phyloP scores from a whole-genome alignment of 2,888 invertebrate species.

The Mesorhabditis belari region DNA sequence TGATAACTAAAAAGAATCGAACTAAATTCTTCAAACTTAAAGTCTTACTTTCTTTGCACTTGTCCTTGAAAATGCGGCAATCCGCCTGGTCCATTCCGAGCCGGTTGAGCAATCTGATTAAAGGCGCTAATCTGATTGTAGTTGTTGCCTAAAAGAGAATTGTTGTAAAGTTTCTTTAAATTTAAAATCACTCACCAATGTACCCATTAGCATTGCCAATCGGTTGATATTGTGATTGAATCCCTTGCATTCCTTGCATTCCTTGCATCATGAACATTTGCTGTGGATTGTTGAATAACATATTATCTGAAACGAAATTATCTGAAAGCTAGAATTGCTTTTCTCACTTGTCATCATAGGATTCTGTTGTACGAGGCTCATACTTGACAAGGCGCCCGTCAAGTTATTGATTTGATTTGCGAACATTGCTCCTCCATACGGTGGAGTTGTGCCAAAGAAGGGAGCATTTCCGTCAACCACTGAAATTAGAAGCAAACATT shows the following conservation, averaged over 20 bases:
- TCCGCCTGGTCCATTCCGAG: no score
- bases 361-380: neutral
- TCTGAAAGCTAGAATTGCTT: no score
- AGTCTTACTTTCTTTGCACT: no score
- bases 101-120: no score
- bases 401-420: constrained; percentile 3
- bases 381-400: neutral
- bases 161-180: no score
- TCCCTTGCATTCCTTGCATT: neutral
- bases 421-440: no score
- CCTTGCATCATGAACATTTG: neutral
- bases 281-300: neutral
- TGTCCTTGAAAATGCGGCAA: no score
- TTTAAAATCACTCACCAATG: neutral
- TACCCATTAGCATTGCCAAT: neutral
- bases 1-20: neutral
- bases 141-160: no score
- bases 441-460: neutral
- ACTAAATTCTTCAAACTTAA: no score
- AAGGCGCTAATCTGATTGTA: no score
- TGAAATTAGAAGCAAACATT: no score
- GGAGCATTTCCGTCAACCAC: neutral
- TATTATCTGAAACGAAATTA: neutral
- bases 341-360: no score
- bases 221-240: neutral